A percentile compares a stretch with the other conserved stretches of the same genome.
These are phyloP conservation scores for Aleiodes leptofemur DNA, from an alignment of 2,888 invertebrate species.

Conservation along the genomic window DNA sequence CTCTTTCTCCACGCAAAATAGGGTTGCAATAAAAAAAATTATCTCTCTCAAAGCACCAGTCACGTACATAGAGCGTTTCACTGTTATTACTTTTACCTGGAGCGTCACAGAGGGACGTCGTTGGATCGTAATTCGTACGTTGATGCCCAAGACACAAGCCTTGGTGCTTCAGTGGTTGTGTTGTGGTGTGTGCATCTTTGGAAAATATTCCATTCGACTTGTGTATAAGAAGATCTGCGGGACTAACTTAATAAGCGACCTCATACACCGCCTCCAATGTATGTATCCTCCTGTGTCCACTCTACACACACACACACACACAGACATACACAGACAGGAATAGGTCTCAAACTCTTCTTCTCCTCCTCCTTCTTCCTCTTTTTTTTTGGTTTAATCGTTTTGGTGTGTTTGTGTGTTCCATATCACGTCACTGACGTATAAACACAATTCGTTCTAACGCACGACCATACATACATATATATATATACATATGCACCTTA, in stretches of 20 bases:
- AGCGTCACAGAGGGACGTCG: constrained; percentile 51
- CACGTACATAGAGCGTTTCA: constrained; percentile 68
- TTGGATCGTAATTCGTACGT: constrained; percentile 67
- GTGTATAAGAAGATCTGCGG: constrained; percentile 58
- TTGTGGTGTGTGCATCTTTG: constrained; percentile 7
- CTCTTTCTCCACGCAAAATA: background rate
- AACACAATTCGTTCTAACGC: constrained; percentile 42
- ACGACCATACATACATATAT: background rate
- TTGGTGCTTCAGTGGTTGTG: constrained; percentile 47
- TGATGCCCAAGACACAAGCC: constrained; percentile 31
- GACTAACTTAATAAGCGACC: constrained; percentile 70
- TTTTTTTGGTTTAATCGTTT: background rate
- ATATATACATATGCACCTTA: background rate
- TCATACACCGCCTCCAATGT: constrained; percentile 33
- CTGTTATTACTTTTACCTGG: constrained; percentile 69
- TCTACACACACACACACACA: background rate
- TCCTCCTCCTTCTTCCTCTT: background rate
- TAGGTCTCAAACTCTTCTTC: constrained; percentile 2
- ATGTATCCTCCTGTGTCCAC: constrained; percentile 38
- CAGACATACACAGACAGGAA: too few species aligned
- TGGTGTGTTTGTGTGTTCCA: background rate
- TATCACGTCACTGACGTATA: constrained; percentile 38
- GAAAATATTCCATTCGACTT: constrained; percentile 6
- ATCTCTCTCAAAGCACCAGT: constrained; percentile 64
- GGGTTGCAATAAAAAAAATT: constrained; percentile 40